These are phyloP conservation scores for Artemia franciscana DNA, from an alignment of 1,140 invertebrate genomes.

Conservation along the genomic window DNA sequence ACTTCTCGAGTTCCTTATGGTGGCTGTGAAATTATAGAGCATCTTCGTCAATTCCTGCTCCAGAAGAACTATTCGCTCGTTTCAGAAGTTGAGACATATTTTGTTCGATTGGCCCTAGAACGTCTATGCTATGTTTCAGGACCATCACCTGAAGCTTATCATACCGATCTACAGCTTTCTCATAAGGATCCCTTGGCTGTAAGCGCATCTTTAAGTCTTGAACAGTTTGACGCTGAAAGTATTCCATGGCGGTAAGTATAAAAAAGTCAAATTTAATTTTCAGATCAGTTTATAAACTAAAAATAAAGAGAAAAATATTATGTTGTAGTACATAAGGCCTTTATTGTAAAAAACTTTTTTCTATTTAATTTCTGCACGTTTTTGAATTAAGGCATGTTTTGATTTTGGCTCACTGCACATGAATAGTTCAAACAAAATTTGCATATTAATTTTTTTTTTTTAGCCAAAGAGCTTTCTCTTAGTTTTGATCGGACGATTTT, in stretches of 20 bases:
- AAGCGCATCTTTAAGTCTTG: slow-evolving; percentile 17
- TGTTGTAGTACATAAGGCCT: no score
- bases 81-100: slow-evolving; percentile 15
- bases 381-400: no score
- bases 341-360: no score
- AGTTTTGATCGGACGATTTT: no score
- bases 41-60: slow-evolving; percentile 20
- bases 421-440: no score
- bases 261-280: slow-evolving; percentile 1
- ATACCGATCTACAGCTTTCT: slow-evolving; percentile 18
- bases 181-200: slow-evolving; percentile 17
- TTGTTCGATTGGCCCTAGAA: slow-evolving; percentile 17
- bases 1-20: slow-evolving; percentile 28
- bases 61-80: slow-evolving; percentile 16
- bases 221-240: slow-evolving; percentile 17
- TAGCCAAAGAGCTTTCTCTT: no score
- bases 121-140: slow-evolving; percentile 26
- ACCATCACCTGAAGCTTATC: slow-evolving; percentile 19
- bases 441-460: no score
- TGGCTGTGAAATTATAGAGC: slow-evolving; percentile 26
- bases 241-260: slow-evolving; percentile 16
- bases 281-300: no score
- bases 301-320: no score
- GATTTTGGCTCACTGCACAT: no score
- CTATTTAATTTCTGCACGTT: no score